Conservation (phyloP, 92 coral and sea anemone species). For the Paramuricea clavata region DNA sequence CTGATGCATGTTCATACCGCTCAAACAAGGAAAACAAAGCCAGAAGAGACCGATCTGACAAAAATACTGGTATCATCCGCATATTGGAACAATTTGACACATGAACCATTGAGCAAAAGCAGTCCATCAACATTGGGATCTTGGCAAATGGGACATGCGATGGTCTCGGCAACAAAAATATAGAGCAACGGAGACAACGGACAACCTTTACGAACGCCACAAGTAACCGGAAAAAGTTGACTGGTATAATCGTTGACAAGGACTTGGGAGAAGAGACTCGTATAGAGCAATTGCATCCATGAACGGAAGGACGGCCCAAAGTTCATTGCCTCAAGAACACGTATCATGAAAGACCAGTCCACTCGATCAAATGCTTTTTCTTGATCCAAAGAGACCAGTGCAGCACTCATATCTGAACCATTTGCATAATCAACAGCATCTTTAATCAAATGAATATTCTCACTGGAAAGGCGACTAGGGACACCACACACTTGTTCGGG, state of each 20-base stretch:
- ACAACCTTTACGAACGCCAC: slow-evolving; percentile 50
- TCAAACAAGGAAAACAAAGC: not conserved
- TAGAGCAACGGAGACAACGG: slow-evolving; percentile 34
- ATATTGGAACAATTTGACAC: slow-evolving; percentile 15
- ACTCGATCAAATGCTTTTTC: slow-evolving; percentile 71
- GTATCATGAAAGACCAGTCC: slow-evolving; percentile 60
- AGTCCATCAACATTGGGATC: slow-evolving; percentile 37
- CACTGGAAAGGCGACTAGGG: slow-evolving; percentile 53
- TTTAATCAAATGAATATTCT: slow-evolving; percentile 39
- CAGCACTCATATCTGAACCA: not conserved
- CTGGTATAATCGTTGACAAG: slow-evolving; percentile 27
- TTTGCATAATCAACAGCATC: slow-evolving; percentile 9
- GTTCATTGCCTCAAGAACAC: slow-evolving; percentile 48
- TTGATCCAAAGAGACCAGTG: slow-evolving; percentile 63
- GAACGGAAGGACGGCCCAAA: slow-evolving; percentile 59
- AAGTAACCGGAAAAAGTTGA: not conserved
- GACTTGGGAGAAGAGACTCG: not conserved
- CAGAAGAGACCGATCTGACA: not conserved
- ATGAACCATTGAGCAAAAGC: not conserved
- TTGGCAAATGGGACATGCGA: slow-evolving; percentile 37
- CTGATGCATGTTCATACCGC: not conserved
- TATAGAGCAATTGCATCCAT: slow-evolving; percentile 60
- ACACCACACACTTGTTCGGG: slow-evolving; percentile 69
- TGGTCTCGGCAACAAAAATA: slow-evolving; percentile 32
- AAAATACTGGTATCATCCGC: slow-evolving; percentile 56